These are phyloP conservation scores for Haliclystus octoradiatus DNA, from an alignment of 30 jellyfish, hydroid and myxozoan species.

Conservation along the genomic window DNA sequence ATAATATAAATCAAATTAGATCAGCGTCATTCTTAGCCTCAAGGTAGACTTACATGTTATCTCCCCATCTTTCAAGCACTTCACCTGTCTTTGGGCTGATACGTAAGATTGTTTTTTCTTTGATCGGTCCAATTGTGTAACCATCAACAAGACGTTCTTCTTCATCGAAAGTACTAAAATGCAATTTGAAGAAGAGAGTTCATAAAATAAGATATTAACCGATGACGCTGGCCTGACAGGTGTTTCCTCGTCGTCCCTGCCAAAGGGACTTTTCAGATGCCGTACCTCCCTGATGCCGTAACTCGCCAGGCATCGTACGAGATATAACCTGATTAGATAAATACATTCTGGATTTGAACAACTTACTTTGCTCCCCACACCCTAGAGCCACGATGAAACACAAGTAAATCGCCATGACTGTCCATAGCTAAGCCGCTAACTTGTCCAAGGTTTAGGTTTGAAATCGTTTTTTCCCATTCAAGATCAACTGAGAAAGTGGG, in stretches of 20 bases:
- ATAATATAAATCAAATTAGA: too few relatives aligned
- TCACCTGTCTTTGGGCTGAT: constrained; percentile 36
- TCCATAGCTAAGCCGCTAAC: constrained; percentile 7
- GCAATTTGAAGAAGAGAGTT: neutral
- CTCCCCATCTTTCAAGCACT: constrained; percentile 48
- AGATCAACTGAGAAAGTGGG: neutral
- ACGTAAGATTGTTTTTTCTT: constrained; percentile 35
- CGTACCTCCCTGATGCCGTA: too few relatives aligned
- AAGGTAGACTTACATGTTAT: constrained; percentile 30
- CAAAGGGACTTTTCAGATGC: too few relatives aligned
- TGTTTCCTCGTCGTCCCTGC: too few relatives aligned
- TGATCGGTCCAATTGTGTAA: constrained; percentile 24
- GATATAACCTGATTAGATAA: too few relatives aligned
- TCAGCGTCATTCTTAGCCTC: too few relatives aligned
- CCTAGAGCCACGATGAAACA: constrained; percentile 59
- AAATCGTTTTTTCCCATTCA: neutral
- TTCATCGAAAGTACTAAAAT: constrained; percentile 46
- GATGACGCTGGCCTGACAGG: too few relatives aligned
- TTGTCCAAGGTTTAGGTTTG: neutral
- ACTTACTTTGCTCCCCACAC: constrained; percentile 54
- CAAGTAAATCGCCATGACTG: constrained; percentile 4
- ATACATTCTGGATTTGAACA: too few relatives aligned
- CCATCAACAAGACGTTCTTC: constrained; percentile 9
- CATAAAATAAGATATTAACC: neutral
- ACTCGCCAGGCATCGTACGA: too few relatives aligned